phyloP scores from a whole-genome alignment of 2,888 invertebrate genomes.

The Eugnorisma glareosa region DNA sequence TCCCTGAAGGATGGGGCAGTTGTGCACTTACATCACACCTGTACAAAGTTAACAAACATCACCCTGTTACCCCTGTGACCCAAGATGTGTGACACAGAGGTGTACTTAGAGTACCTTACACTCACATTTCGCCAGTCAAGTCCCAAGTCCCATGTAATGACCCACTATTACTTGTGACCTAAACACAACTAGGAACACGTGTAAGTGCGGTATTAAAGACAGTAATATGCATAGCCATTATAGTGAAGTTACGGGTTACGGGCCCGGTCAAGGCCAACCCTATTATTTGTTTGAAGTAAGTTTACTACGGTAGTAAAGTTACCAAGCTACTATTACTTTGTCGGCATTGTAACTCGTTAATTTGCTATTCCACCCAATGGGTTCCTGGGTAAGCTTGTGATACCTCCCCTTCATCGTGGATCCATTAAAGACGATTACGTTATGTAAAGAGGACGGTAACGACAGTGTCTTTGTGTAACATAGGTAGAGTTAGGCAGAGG shows the following conservation, averaged over 20 bases:
- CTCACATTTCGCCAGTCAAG: background rate
- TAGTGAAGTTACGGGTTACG: background rate
- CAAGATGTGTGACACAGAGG: background rate
- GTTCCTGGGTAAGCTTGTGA: background rate
- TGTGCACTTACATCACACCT: background rate
- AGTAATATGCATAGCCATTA: background rate
- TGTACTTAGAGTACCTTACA: background rate
- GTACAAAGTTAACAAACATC: background rate
- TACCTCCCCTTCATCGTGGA: background rate
- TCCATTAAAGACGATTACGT: background rate
- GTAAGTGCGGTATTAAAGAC: background rate
- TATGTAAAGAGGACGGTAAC: background rate
- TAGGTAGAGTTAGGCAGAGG: too few species aligned
- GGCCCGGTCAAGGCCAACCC: slow-evolving; percentile 4
- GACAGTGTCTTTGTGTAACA: background rate
- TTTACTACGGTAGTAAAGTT: slow-evolving; percentile 1
- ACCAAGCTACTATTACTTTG: slow-evolving; percentile 3
- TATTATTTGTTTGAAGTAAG: background rate
- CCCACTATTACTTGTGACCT: background rate
- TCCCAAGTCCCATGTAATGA: background rate
- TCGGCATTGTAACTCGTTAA: background rate
- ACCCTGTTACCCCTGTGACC: background rate
- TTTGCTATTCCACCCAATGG: background rate
- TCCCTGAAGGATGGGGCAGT: too few species aligned
- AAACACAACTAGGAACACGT: background rate